Evolutionary conservation across 2,888 invertebrate genomes (phyloP), one percentile per base, ranked within the genome.

Genomic region (Diplazon laetatorius): DNA sequence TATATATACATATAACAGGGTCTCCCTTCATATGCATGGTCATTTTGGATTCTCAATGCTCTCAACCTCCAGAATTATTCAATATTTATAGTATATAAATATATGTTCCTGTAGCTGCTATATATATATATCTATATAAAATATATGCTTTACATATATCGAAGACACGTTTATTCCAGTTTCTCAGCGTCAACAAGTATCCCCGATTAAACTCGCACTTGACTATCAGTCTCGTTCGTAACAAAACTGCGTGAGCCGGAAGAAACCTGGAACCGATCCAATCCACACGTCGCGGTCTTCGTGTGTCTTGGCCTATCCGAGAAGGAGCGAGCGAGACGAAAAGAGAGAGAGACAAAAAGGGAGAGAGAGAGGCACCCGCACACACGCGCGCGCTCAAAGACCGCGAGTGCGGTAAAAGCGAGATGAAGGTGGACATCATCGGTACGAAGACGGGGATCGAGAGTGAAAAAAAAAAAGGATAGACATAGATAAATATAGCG

Each of bases 211-310:
- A 30, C 46, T 48, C 48, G 44, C 69, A 18, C 48, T 70, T 30
- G 30, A 14, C 46, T 48, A 18, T 46, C 63, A 48, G 46, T 57
- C 9, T 1, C 8, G 44, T 16, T 66, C n/a, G 52, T 52, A 62
- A 52, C 66, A 62, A n/a, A n/a, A 52, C 18, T 25, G 52, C 50
- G 60, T 62, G 44, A 66, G 42, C 70, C 66, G 55, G 68, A 72
- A 62, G 77, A 72, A 77, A 77, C 60, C 77, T 77, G 77, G 77
- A 77, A 72, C 48, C 30, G 72, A 77, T 77, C 77, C 77, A 77
- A 77, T 62, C 52, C 71, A 22, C 39, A 55, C 30, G 66, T 71
- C 44, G 48, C 70, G 76, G 35, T 25, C 37, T 52, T 14, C 3
- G 44, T 30, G 42, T 25, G 44, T 25, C 46, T 50, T 57, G 39